A percentile compares a stretch with the other conserved stretches of the same genome.
Evolutionary conservation across 64 coral and sea anemone species (phyloP).

Genomic region (Dendronephthya gigantea): DNA sequence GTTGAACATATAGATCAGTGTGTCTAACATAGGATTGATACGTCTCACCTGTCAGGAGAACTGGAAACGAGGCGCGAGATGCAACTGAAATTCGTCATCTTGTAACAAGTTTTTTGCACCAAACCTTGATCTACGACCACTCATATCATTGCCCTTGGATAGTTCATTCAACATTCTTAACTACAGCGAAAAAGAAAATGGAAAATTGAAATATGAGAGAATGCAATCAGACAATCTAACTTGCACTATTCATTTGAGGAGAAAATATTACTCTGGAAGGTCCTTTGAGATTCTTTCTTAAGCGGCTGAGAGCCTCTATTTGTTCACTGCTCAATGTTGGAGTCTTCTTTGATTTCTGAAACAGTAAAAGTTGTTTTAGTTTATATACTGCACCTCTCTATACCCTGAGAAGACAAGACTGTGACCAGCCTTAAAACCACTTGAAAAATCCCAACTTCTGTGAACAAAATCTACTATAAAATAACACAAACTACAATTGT

Average conservation of each 20-base stretch:
- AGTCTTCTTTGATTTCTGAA: constrained; percentile 16
- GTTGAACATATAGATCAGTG: no score
- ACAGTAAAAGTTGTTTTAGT: background rate
- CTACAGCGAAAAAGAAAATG: background rate
- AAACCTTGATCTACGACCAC: constrained; percentile 16
- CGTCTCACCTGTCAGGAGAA: constrained; percentile 9
- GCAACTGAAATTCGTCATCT: constrained; percentile 48
- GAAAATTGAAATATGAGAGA: background rate
- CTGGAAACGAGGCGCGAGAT: constrained; percentile 32
- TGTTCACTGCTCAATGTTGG: constrained; percentile 26
- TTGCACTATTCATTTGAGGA: background rate
- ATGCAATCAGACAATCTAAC: background rate
- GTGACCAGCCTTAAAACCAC: no score
- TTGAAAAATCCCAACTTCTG: no score
- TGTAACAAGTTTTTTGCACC: constrained; percentile 50
- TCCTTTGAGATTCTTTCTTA: constrained; percentile 38
- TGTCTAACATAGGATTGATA: background rate
- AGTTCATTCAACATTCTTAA: constrained; percentile 55
- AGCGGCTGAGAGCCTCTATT: constrained; percentile 27
- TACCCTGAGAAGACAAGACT: no score
- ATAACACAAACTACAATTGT: no score
- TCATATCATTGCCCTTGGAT: constrained; percentile 40
- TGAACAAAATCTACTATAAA: no score
- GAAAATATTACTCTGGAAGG: constrained; percentile 46
- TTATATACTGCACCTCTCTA: no score